These are phyloP conservation scores for Phycodurus eques DNA, from an alignment of 2,113 vertebrate genomes.

Conservation along the genomic window DNA sequence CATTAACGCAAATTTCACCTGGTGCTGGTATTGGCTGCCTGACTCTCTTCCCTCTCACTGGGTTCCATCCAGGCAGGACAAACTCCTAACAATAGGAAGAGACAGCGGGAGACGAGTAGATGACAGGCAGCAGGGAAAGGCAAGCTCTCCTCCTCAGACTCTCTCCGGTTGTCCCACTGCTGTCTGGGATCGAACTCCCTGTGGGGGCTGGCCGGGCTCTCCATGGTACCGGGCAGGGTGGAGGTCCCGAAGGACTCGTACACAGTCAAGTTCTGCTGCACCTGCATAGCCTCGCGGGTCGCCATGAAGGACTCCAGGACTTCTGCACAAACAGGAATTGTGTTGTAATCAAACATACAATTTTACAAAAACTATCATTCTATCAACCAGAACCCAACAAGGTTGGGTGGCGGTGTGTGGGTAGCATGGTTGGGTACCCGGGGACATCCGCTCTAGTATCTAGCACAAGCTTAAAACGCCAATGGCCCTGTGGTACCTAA, in stretches of 20 bases:
- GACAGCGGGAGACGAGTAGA: conserved; percentile 74
- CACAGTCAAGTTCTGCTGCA: conserved; percentile 78
- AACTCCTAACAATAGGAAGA: conserved; percentile 77
- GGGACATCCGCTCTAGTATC: too few species aligned
- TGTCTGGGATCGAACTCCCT: conserved; percentile 52
- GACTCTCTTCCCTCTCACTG: conserved; percentile 37
- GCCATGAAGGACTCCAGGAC: conserved; percentile 79
- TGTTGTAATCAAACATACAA: neutral
- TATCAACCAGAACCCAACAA: neutral
- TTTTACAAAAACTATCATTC: neutral
- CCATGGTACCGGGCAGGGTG: conserved; percentile 71
- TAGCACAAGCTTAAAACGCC: too few species aligned
- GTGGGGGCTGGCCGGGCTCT: conserved; percentile 69
- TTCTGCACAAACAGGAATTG: conserved; percentile 53
- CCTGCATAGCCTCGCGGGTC: conserved; percentile 77
- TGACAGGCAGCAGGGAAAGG: conserved; percentile 74
- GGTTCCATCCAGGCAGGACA: conserved; percentile 72
- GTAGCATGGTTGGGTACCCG: too few species aligned
- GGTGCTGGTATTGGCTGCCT: conserved; percentile 21
- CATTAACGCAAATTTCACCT: conserved; percentile 48
- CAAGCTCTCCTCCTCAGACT: conserved; percentile 62
- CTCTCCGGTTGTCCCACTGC: conserved; percentile 52
- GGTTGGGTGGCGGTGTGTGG: neutral
- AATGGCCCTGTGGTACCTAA: too few species aligned
- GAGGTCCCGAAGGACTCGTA: conserved; percentile 80